phyloP scores from a whole-genome alignment of 2,113 vertebrate species.

The Tonatia bakeri region DNA sequence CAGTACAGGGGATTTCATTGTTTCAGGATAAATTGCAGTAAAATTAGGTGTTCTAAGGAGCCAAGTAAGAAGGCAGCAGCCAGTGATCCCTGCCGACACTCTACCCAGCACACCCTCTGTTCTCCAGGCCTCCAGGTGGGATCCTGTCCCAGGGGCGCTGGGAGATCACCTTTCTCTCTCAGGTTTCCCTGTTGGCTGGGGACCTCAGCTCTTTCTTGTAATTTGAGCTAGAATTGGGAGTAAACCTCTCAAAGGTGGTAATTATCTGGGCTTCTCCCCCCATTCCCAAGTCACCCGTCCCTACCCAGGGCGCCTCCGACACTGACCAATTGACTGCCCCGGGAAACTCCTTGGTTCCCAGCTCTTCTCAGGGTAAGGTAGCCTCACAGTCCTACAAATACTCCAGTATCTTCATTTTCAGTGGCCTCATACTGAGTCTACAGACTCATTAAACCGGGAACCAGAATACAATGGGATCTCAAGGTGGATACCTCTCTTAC shows the following conservation, averaged over 20 bases:
- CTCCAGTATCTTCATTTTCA: not conserved
- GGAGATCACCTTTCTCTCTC: not conserved
- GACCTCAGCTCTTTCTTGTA: conserved; percentile 19
- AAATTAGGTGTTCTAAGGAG: not conserved
- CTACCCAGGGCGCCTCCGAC: not conserved
- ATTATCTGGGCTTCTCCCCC: not conserved
- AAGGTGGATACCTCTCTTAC: not conserved
- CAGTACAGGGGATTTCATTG: not conserved
- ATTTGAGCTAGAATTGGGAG: conserved; percentile 8
- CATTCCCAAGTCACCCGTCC: not conserved
- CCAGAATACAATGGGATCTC: not conserved
- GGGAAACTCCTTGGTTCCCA: not conserved
- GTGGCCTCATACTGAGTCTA: conserved; percentile 32
- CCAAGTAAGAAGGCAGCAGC: not conserved
- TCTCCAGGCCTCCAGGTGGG: not conserved
- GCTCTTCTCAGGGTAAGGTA: not conserved
- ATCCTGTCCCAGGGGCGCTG: fast-evolving
- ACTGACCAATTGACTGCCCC: not conserved
- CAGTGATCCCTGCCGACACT: fast-evolving
- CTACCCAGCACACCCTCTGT: not conserved
- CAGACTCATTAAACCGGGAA: not conserved
- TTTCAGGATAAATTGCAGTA: not conserved
- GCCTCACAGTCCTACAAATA: not conserved
- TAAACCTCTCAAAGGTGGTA: not conserved
- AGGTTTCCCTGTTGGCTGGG: not conserved